Evolutionary conservation across 2,113 vertebrate species (phyloP), one percentile per base, ranked within the genome.

Genomic region (Chaetura pelagica): DNA sequence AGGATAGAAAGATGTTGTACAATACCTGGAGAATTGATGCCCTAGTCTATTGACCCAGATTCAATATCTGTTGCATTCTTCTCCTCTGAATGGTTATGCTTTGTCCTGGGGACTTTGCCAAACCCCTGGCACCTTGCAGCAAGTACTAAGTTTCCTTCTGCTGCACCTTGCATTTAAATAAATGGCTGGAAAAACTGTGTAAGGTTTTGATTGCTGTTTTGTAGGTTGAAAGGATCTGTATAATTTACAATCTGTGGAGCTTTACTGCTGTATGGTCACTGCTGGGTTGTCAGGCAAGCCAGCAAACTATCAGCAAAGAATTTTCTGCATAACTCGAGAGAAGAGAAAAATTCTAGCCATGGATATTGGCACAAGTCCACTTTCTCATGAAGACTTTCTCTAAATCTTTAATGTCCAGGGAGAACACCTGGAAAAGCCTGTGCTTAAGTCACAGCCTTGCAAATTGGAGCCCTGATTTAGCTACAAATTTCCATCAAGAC

Each of bases 401-500:
- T 91, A 72, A 91, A 96, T 87, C 58, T 87, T 93, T 89, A 93
- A 91, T 55, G 59, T 62, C 67, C 40, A 69, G 69, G 58, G 84
- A 95, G 66, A 95, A 94, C 77, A 96, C 81, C 84, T 95, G 95
- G 83, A 87, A 93, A 86, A 86, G 9, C 46, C 55, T 48, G 4
- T 29, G 58, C 64, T 84, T 72, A 61, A 91, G 59, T 42, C 66
- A 76, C 34, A 69, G 69, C 52, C n/a, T 93, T 87, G 75, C 67
- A 87, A 83, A 89, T 76, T 73, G 26, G 40, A 76, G 66, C 74
- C 42, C 62, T 63, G 11, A 46, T 91, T 87, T 54, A 79, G 30
- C 54, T 84, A 69, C 40, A 87, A 24, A 87, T 91, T 95, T 94
- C 71, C 62, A 52, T 22, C 83, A 40, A 69, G 75, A 48, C 40